A percentile compares a stretch with the other conserved stretches of the same genome.
Conservation (phyloP, 2,888 invertebrate species). For the Podotricha telesiphe region DNA sequence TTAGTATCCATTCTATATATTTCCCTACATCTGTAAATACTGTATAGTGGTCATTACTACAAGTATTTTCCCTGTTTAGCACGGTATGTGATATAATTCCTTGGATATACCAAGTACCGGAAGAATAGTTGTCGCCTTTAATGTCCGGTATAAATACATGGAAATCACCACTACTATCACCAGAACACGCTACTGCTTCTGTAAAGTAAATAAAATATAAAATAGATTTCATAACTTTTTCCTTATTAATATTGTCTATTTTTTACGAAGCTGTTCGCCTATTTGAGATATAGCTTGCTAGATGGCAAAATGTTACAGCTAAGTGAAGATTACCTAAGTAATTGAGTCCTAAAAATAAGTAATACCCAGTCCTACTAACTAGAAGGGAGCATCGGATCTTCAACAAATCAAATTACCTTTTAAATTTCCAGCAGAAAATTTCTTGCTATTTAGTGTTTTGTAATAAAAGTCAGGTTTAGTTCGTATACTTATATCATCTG, state of each 20-base stretch:
- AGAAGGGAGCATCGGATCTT: too few species aligned
- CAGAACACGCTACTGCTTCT: constrained; percentile 5
- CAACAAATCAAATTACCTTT: constrained; percentile 2
- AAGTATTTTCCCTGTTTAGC: not conserved
- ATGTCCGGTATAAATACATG: constrained; percentile 13
- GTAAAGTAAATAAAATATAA: not conserved
- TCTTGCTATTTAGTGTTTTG: not conserved
- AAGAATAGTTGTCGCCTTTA: not conserved
- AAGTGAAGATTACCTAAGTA: too few species aligned
- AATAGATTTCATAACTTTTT: too few species aligned
- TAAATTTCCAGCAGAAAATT: constrained; percentile 17
- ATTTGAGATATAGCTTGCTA: too few species aligned
- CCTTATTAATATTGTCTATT: too few species aligned
- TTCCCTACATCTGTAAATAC: constrained; percentile 13
- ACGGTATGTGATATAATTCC: constrained; percentile 1
- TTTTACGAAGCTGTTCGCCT: too few species aligned
- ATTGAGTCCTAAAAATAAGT: too few species aligned
- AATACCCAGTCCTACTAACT: too few species aligned
- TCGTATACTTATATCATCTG: not conserved
- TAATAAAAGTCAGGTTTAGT: constrained; percentile 6
- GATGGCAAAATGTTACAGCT: too few species aligned
- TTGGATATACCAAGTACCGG: constrained; percentile 1
- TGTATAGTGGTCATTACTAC: not conserved
- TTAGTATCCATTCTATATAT: constrained; percentile 10
- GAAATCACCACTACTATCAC: constrained; percentile 10